Percentiles rank a stretch among this genome's conserved stretches.
Evolutionary conservation across 1,140 invertebrate genomes (phyloP).

Genomic region (Eumeta japonica): DNA sequence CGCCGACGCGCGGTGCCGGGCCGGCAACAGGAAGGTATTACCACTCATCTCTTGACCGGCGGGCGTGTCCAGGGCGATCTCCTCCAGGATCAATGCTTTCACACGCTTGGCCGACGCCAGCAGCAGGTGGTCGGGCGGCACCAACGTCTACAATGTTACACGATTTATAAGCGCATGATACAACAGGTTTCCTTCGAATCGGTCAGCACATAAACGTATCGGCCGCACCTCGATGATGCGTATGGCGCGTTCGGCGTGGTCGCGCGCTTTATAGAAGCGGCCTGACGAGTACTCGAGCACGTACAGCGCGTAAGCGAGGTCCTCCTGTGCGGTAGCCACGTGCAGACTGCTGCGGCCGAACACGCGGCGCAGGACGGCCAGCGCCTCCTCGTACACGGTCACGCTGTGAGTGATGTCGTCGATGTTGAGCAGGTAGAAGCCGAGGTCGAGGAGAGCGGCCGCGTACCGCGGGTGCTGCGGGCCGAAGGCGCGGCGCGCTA

Average conservation of each 20-base stretch:
- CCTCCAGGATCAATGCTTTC: constrained; percentile 88
- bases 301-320: constrained; percentile 88
- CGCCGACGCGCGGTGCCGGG: not conserved
- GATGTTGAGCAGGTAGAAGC: constrained; percentile 87
- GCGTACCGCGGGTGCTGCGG: constrained; percentile 75
- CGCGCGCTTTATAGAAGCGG: constrained; percentile 75
- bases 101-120: constrained; percentile 86
- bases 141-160: constrained; percentile 61
- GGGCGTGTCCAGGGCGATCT: constrained; percentile 83
- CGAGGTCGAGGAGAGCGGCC: constrained; percentile 82
- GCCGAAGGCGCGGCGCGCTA: constrained; percentile 70
- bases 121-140: constrained; percentile 80
- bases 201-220: not conserved
- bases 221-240: constrained; percentile 66
- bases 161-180: no score
- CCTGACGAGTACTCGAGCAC: constrained; percentile 89
- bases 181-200: not conserved
- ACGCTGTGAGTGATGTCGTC: constrained; percentile 82
- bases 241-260: constrained; percentile 81
- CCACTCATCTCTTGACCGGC: constrained; percentile 45
- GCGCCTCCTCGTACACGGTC: constrained; percentile 78
- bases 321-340: constrained; percentile 84
- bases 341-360: constrained; percentile 84
- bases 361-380: constrained; percentile 71
- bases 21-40: constrained; percentile 7